Evolutionary conservation across 1,140 invertebrate species (phyloP), one percentile per base, ranked within the genome.

Genomic region (Charaxes varanes): DNA sequence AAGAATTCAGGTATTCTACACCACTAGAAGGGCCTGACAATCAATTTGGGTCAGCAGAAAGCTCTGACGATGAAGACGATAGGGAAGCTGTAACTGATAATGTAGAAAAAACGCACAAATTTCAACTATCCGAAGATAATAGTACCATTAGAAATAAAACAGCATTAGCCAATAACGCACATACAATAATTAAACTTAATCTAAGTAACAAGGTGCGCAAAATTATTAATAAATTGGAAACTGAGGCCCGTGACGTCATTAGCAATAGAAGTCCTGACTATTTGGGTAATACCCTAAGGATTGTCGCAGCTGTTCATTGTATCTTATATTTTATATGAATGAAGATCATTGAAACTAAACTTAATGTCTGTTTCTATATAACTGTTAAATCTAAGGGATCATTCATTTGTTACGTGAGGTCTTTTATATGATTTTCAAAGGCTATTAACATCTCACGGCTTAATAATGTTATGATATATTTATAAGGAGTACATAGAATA

Each of bases 21-120:
- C 66, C 76, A 1, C 59, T 78, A 18, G 74, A 81, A 53, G 72
- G 70, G 0, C 68, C 70, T 4, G 79, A 79, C 31, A 71, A 83
- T 36, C 72, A 83, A 28, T 80, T 76, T 23, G 79, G 74, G 0
- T 79, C 76, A 2, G 79, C 76, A 4, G 79, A 83, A 12, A 59
- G 58, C 7, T 64, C 72, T 8, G 79, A 83, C 14, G 79, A 81
- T 34, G 79, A 83, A 62, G 79, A 83, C 15, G 76, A 82, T 11
- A 61, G 24, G 4, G 70, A 76, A 36, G 22, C 49, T 3, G 38
- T 37, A 3, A 59, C 48, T 3, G 63, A 74, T 13, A 27, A 17
- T 10, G 15, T 38, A 6, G 34, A 56, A 15, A 47, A 49, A 42
- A 46, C 11, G 28, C 45, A 52, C 30, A 53, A 32, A 51, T 38